These are phyloP conservation scores for Aphelenchoides avenae DNA, from an alignment of 1,140 invertebrate genomes.

Conservation along the genomic window DNA sequence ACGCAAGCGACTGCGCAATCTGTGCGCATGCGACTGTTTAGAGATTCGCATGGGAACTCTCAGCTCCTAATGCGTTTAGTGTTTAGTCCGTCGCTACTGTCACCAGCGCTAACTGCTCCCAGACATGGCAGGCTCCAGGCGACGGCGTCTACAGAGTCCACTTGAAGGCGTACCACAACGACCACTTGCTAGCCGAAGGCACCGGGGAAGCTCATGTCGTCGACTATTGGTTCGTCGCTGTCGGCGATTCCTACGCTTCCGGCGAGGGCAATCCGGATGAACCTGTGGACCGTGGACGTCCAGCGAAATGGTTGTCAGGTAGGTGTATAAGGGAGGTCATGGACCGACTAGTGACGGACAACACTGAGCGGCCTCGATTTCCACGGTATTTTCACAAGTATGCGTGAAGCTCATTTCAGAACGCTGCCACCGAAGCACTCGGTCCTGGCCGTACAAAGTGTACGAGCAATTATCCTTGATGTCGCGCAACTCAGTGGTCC, in stretches of 20 bases:
- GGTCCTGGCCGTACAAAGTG: conserved; percentile 20
- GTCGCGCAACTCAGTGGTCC: conserved; percentile 12
- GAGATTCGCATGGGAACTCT: too few relatives aligned
- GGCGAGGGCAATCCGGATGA: conserved; percentile 23
- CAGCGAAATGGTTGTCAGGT: conserved; percentile 11
- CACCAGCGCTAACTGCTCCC: too few relatives aligned
- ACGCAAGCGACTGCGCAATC: too few relatives aligned
- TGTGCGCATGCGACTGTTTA: too few relatives aligned
- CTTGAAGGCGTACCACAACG: too few relatives aligned
- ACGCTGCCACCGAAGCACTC: conserved; percentile 22
- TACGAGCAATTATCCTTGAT: conserved; percentile 9
- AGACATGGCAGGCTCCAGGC: too few relatives aligned
- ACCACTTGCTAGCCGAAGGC: too few relatives aligned
- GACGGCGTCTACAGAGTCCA: too few relatives aligned
- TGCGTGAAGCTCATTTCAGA: too few relatives aligned
- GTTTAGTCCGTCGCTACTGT: too few relatives aligned
- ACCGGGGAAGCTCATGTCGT: background rate
- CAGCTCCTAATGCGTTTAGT: too few relatives aligned
- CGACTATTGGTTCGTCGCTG: conserved; percentile 24
- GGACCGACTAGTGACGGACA: background rate
- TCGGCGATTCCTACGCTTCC: conserved; percentile 24
- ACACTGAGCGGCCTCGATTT: background rate
- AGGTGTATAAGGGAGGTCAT: background rate
- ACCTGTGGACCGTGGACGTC: background rate
- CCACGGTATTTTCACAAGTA: background rate